Conservation (phyloP, 2,113 vertebrate genomes). For the Proterorhinus semilunaris region DNA sequence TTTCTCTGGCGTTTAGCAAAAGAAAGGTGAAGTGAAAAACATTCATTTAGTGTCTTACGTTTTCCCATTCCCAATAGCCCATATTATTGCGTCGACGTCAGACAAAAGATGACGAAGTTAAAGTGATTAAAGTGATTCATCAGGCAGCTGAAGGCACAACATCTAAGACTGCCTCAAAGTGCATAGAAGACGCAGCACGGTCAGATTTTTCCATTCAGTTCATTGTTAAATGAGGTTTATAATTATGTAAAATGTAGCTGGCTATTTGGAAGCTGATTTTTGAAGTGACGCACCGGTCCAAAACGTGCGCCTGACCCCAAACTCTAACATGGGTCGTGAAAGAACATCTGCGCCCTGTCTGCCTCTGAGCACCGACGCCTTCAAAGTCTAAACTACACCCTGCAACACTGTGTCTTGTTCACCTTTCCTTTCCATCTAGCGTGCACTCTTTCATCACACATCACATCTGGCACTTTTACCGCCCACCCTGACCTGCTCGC, state of each 20-base stretch:
- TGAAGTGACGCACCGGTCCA: no score
- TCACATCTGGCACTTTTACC: background rate
- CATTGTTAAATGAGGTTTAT: no score
- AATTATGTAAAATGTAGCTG: no score
- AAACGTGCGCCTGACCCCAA: background rate
- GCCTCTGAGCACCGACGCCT: background rate
- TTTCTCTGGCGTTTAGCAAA: constrained; percentile 19
- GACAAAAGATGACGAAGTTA: no score
- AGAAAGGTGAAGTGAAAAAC: constrained; percentile 47
- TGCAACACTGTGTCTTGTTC: background rate
- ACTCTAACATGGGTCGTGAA: background rate
- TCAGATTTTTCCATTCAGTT: no score
- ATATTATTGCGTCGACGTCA: background rate
- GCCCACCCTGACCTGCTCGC: background rate
- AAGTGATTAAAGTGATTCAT: no score
- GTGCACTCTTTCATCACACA: background rate
- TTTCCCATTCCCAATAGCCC: no score
- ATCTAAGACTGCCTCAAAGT: no score
- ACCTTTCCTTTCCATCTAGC: constrained; percentile 1
- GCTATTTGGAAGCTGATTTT: no score
- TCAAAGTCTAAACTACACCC: background rate
- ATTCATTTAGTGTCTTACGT: no score
- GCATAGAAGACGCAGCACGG: no score
- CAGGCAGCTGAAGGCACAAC: no score
- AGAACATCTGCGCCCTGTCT: background rate